Base-by-base conservation (phyloP, 2,888 invertebrate species). In the Leucoptera coffeella region DNA sequence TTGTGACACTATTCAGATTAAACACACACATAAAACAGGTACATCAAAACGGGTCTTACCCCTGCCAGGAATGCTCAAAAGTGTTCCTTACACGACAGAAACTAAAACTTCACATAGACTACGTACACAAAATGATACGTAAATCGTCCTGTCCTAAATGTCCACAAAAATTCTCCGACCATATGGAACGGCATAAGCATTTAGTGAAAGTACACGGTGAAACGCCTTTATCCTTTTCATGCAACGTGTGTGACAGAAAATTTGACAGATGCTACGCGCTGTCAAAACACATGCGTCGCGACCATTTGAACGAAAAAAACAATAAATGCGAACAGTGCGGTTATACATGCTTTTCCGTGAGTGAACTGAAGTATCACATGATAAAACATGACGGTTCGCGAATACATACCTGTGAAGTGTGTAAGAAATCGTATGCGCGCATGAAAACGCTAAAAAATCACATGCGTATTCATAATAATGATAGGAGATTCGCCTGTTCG, bases 381-480 rank as follows among this genome's bases (percentile, higher is more conserved):
- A 59, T 76, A 15, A 67, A 69, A 1, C 77, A 77, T 29, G 61
- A 48, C 0, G 61, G 55, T 0, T 74, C 75, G 29, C 62, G 72
- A 29, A 72, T 72, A n/a, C 73, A 58, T 32, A 51, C 61, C 2
- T 78, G 78, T 33, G 40, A 50, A 0, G 8, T 60, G 22, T 78
- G 78, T 30, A 61, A 49, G 8, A 62, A 72, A 0, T 56, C 72
- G 0, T 78, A 77, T 33, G 71, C 74, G 1, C 75, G 75, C 17
- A 71, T 71, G 34, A 58, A 71, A 4, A 74, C 74, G 35, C 43
- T 78, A 31, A 77, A 72, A 40, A 69, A 69, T 32, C 77, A 77
- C 36, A 57, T 76, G 41, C 75, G 73, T 28, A 47, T 45, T 4
- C 53, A 53, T 31, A 48, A 52, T 35, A 27, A 27, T 15, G 29